Base-by-base conservation (phyloP, 30 jellyfish, hydroid and myxozoan genomes). In the Aurelia sp. region DNA sequence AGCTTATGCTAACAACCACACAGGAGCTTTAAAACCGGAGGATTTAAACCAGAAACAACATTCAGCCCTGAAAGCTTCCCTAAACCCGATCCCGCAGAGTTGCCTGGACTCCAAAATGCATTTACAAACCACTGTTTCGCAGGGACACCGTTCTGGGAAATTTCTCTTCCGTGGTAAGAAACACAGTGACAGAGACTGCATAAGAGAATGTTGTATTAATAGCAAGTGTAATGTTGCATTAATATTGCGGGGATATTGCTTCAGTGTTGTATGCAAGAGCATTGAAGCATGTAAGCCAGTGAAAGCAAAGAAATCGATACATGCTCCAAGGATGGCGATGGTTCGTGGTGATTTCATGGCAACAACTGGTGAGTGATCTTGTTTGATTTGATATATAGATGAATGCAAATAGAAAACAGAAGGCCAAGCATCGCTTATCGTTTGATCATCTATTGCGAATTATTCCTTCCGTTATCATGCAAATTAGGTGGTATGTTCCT, bases 211-310 rank as follows among this genome's bases (percentile, higher is more conserved):
- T 87, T 94, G 98, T 64, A 8, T 15, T 22, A 74, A 68, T 20
- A 57, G 31, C 21, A 47, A 86, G 1, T 94, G 98, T 53, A 94
- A 89, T 58, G 62, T 89, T 16, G 98, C 98, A 51, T 72, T 94
- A 70, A 83, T 88, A 86, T 83, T 78, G 70, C 63, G 84, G 52
- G 71, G 41, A 16, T 48, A 82, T 68, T 94, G 98, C 87, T 89
- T 94, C 55, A 78, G 48, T 52, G 88, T 94, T 31, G 58, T 90
- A 17, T 94, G 98, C 67, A 41, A 76, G 27, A 73, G 97, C 19
- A 63, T 76, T 11, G 95, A 89, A 60, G 67, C 89, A 8, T 94
- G 98, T 63, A 80, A 57, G 71, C 97, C 92, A 8, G 85, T 63
- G 7, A 72, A 83, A 40, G 88, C 80, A 63, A 78, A 18, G 62